Evolutionary conservation across 2,797 vertebrate species (phyloP).

Genomic region (Tarsius wallacei): DNA sequence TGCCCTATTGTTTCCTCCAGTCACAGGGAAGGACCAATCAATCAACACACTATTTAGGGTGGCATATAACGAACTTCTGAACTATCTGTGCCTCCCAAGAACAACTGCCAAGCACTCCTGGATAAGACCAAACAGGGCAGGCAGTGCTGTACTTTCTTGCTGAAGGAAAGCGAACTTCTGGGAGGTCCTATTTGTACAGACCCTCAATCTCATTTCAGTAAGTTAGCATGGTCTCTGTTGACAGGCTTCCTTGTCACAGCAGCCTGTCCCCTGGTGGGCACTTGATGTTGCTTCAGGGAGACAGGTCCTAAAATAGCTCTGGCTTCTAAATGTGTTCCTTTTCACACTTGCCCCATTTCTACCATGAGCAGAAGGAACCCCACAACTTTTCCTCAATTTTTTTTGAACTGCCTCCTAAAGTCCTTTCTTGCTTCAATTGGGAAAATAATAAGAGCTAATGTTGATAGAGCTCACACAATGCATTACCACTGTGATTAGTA

Average conservation of each 20-base stretch:
- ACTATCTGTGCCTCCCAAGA: neutral
- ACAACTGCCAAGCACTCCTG: neutral
- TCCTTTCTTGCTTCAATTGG: neutral
- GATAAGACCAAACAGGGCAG: accelerated
- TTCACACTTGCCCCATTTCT: neutral
- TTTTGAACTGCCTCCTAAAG: neutral
- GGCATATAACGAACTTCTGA: neutral
- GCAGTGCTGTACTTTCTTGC: neutral
- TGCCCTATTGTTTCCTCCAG: accelerated
- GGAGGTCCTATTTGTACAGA: neutral
- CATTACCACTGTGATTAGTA: neutral
- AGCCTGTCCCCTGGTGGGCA: neutral
- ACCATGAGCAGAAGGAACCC: accelerated
- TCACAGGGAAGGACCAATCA: neutral
- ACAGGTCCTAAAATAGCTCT: neutral
- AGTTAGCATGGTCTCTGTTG: accelerated
- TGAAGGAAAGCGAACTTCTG: neutral
- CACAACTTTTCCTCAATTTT: accelerated
- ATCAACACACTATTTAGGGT: neutral
- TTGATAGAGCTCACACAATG: neutral
- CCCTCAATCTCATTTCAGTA: neutral
- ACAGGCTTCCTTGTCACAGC: neutral
- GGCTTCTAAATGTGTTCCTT: neutral
- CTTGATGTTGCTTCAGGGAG: neutral
- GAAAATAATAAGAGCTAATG: neutral